phyloP scores from a whole-genome alignment of 2,113 vertebrate species.

The Burhinus bistriatus region DNA sequence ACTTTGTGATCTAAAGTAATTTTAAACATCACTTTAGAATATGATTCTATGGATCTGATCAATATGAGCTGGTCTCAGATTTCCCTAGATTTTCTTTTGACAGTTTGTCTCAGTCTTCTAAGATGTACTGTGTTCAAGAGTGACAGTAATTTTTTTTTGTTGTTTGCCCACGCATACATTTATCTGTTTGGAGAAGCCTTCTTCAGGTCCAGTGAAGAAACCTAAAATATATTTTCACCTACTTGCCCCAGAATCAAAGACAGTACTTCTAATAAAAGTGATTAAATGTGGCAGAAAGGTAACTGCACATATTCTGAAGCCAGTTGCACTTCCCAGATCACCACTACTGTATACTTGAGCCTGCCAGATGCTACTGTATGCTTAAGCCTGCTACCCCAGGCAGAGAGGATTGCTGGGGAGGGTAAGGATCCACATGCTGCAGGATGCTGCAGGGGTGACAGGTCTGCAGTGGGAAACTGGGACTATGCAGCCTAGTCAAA shows the following conservation, averaged over 20 bases:
- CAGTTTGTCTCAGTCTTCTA: background rate
- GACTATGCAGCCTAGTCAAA: background rate
- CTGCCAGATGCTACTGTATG: background rate
- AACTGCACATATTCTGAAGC: background rate
- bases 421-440: background rate
- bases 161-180: background rate
- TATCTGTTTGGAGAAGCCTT: background rate
- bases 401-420: background rate
- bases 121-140: background rate
- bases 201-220: background rate
- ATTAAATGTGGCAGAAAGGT: background rate
- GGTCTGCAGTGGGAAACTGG: background rate
- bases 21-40: background rate
- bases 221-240: background rate
- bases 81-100: background rate
- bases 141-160: background rate
- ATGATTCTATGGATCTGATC: background rate
- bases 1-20: background rate
- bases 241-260: background rate
- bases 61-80: background rate
- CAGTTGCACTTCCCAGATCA: background rate
- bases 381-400: background rate
- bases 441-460: background rate
- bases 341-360: background rate
- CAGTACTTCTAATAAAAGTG: background rate